A percentile compares a stretch with the other conserved stretches of the same genome.
Evolutionary conservation across 2,888 invertebrate species (phyloP).

Genomic region (Rhodophaea formosa): DNA sequence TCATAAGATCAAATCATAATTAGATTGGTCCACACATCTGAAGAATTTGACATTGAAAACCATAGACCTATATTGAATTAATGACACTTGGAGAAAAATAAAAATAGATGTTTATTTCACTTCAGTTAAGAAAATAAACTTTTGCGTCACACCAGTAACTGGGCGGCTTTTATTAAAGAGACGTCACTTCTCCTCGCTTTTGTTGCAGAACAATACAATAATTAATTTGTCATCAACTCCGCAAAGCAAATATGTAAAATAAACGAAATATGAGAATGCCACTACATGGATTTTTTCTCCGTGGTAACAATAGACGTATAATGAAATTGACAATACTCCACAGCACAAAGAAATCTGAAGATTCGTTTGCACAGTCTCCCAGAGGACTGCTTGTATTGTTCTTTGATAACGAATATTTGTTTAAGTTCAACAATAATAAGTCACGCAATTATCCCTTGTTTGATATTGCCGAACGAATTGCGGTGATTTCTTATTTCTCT

Average conservation of each 20-base stretch:
- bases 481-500: slow-evolving; percentile 5
- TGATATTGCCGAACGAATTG: slow-evolving; percentile 2
- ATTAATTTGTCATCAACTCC: slow-evolving; percentile 51
- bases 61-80: no score
- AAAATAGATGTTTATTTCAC: not conserved
- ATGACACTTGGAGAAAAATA: not conserved
- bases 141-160: not conserved
- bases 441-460: slow-evolving; percentile 16
- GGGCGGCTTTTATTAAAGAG: slow-evolving; percentile 19
- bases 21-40: no score
- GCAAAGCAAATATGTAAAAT: slow-evolving; percentile 45
- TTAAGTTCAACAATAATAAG: slow-evolving; percentile 15
- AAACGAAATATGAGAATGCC: slow-evolving; percentile 51
- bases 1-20: no score
- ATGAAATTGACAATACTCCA: slow-evolving; percentile 23
- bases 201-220: slow-evolving; percentile 51
- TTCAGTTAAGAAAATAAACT: not conserved
- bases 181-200: slow-evolving; percentile 31
- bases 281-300: slow-evolving; percentile 37
- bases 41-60: no score
- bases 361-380: slow-evolving; percentile 26
- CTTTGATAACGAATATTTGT: slow-evolving; percentile 25
- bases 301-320: slow-evolving; percentile 25
- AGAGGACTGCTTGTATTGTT: slow-evolving; percentile 30
- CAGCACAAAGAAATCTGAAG: slow-evolving; percentile 32